A percentile compares a stretch with the other conserved stretches of the same genome.
Conservation (phyloP, 2,888 invertebrate genomes). For the Tenodera sinensis region DNA sequence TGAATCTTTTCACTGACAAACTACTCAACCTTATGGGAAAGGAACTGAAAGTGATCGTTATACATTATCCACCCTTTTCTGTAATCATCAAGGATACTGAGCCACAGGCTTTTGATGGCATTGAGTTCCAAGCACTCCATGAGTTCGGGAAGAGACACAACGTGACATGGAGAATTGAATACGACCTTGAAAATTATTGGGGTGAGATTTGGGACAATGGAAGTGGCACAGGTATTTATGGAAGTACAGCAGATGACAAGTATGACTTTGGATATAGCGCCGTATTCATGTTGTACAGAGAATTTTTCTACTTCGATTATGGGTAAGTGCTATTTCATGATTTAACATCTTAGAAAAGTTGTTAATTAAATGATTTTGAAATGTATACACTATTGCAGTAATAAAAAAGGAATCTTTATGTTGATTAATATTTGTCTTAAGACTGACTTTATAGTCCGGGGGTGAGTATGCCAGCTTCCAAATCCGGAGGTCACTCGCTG, state of each 20-base stretch:
- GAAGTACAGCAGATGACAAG: slow-evolving; percentile 53
- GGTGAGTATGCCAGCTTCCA: too few species aligned
- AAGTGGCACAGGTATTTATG: slow-evolving; percentile 36
- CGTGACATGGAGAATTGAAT: background rate
- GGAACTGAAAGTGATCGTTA: slow-evolving; percentile 51
- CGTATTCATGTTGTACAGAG: slow-evolving; percentile 60
- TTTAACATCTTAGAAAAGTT: too few species aligned
- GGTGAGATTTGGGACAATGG: slow-evolving; percentile 62
- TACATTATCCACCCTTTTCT: slow-evolving; percentile 59
- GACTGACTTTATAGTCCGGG: too few species aligned
- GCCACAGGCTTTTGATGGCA: slow-evolving; percentile 33
- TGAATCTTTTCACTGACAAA: slow-evolving; percentile 50
- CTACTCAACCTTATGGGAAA: slow-evolving; percentile 49
- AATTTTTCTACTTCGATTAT: slow-evolving; percentile 55
- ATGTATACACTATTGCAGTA: too few species aligned
- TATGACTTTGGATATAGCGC: slow-evolving; percentile 60
- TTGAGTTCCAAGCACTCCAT: slow-evolving; percentile 50
- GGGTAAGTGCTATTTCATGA: background rate
- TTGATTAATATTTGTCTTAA: too few species aligned
- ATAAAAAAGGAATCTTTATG: too few species aligned
- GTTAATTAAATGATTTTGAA: too few species aligned
- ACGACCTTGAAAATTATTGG: slow-evolving; percentile 60
- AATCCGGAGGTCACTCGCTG: too few species aligned
- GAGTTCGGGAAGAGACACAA: slow-evolving; percentile 41
- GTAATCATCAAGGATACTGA: slow-evolving; percentile 38